Evolutionary conservation across 1,140 invertebrate genomes (phyloP).

Genomic region (Trichoplusia ni): DNA sequence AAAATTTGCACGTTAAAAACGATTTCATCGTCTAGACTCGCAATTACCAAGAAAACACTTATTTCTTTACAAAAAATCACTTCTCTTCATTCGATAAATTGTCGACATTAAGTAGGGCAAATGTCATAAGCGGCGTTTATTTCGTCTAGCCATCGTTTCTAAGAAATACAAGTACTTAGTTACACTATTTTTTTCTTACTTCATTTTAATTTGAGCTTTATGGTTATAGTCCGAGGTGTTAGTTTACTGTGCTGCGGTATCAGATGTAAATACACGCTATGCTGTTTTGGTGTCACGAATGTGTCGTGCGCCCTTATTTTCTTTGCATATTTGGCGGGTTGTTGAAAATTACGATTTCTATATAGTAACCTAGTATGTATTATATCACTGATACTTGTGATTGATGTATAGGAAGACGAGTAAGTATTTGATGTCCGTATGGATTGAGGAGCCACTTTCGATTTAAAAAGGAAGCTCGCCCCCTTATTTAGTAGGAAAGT

Average conservation of each 20-base stretch:
- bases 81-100: constrained; percentile 37
- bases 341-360: constrained; percentile 20
- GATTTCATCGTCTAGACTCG: constrained; percentile 19
- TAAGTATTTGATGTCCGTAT: too few species aligned
- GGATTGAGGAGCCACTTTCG: too few species aligned
- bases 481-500: too few species aligned
- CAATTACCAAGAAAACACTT: not conserved
- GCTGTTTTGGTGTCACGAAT: constrained; percentile 62
- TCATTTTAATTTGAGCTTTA: constrained; percentile 7
- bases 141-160: constrained; percentile 46
- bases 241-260: not conserved
- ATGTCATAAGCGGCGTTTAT: constrained; percentile 44
- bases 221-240: not conserved
- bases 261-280: constrained; percentile 46
- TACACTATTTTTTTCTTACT: constrained; percentile 17
- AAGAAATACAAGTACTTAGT: constrained; percentile 29
- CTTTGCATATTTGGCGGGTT: constrained; percentile 28
- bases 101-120: constrained; percentile 44
- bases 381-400: too few species aligned
- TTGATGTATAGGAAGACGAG: too few species aligned
- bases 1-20: not conserved
- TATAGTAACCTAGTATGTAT: too few species aligned
- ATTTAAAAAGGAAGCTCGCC: too few species aligned
- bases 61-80: constrained; percentile 24
- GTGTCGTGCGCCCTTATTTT: constrained; percentile 65